Conservation (phyloP, 2,888 invertebrate species). For the Gibbula magus region DNA sequence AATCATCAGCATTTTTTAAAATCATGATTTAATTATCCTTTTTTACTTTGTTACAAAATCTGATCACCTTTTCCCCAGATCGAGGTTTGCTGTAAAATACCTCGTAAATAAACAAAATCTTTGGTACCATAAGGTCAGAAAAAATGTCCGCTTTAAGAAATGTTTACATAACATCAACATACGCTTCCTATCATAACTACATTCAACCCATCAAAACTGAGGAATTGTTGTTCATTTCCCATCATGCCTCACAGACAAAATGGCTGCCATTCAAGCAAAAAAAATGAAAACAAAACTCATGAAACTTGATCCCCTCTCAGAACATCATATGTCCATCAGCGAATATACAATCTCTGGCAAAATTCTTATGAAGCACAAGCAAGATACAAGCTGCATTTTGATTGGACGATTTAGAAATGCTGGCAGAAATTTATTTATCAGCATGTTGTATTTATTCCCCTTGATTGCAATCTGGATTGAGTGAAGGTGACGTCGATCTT, state of each 20-base stretch:
- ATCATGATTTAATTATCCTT: no score
- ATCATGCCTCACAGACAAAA: background rate
- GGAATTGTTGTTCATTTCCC: background rate
- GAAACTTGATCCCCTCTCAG: background rate
- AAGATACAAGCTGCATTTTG: background rate
- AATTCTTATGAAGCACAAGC: background rate
- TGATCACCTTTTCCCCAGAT: no score
- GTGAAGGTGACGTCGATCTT: background rate
- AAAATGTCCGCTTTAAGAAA: background rate
- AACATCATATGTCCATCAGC: background rate
- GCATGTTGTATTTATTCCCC: background rate
- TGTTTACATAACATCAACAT: background rate
- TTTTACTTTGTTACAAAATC: no score
- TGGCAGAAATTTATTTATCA: constrained; percentile 15
- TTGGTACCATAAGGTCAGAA: no score
- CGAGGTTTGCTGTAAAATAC: no score
- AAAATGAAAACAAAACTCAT: background rate
- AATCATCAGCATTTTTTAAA: no score
- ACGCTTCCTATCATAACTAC: background rate
- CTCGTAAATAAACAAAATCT: no score
- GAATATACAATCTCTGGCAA: background rate
- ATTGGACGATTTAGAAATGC: background rate
- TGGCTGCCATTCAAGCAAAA: background rate
- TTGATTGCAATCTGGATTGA: background rate
- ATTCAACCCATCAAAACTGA: background rate